Evolutionary conservation across 2,113 vertebrate species (phyloP).

Genomic region (Ancistrus triradiatus): DNA sequence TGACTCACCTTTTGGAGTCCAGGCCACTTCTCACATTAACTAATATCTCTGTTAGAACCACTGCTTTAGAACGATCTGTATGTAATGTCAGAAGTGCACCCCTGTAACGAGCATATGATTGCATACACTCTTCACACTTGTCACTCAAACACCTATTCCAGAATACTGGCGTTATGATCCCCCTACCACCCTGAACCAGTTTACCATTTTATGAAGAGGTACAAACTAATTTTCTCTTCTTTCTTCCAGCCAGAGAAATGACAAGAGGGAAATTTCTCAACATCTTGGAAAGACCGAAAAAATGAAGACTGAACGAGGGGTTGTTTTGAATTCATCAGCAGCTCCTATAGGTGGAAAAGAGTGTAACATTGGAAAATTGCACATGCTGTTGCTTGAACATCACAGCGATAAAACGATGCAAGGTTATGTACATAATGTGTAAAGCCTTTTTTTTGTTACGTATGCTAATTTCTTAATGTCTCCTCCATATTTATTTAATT

Average conservation of each 20-base stretch:
- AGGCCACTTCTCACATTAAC: conserved; percentile 25
- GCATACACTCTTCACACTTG: not conserved
- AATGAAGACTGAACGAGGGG: conserved; percentile 62
- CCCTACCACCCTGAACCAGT: not conserved
- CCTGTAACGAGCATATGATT: not conserved
- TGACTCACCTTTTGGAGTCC: conserved; percentile 31
- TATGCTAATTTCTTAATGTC: conserved; percentile 26
- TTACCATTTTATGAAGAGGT: not conserved
- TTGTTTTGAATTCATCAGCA: not conserved
- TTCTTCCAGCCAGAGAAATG: conserved; percentile 94
- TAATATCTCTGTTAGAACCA: conserved; percentile 14
- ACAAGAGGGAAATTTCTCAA: conserved; percentile 97
- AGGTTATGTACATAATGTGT: conserved; percentile 24
- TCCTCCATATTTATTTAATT: conserved; percentile 63
- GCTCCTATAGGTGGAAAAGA: conserved; percentile 19
- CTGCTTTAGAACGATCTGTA: not conserved
- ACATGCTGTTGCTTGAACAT: not conserved
- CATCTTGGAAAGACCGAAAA: conserved; percentile 95
- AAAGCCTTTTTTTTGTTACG: conserved; percentile 7
- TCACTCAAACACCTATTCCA: not conserved
- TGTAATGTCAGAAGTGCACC: not conserved
- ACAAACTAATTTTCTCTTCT: not conserved
- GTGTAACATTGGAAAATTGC: conserved; percentile 6
- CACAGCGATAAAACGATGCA: not conserved
- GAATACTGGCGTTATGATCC: not conserved